A percentile compares a stretch with the other conserved stretches of the same genome.
phyloP scores from a whole-genome alignment of 2,113 vertebrate genomes.

The Callochromis pleurospilus region DNA sequence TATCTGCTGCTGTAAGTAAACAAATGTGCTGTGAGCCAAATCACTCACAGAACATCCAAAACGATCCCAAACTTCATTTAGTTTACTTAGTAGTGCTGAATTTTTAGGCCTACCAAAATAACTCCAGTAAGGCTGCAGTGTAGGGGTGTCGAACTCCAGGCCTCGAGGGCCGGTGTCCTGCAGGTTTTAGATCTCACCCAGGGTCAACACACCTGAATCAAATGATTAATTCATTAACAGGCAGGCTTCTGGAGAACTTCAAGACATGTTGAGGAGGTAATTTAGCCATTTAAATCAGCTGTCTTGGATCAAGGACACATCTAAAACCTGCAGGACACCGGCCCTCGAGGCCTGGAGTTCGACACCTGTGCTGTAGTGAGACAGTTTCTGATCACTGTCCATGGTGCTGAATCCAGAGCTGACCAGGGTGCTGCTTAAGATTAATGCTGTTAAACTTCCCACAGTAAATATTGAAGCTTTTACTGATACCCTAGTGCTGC shows the following conservation, averaged over 20 bases:
- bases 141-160: no score
- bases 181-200: no score
- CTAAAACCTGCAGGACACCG: no score
- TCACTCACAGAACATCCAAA: not conserved
- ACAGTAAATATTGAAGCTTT: not conserved
- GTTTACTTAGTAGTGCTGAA: not conserved
- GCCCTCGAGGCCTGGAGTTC: no score
- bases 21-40: not conserved
- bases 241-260: no score
- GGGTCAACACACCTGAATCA: no score
- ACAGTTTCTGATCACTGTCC: not conserved
- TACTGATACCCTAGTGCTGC: not conserved
- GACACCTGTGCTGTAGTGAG: not conserved
- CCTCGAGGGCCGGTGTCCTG: no score
- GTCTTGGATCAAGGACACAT: no score
- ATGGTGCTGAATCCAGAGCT: not conserved
- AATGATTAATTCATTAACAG: no score
- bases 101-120: not conserved
- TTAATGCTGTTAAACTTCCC: not conserved
- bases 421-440: not conserved
- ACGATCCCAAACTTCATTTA: not conserved
- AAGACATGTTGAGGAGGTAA: no score
- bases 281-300: no score
- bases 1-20: not conserved
- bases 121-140: not conserved